Evolutionary conservation across 2,888 invertebrate genomes (phyloP).

Genomic region (Athripsodes cinereus): DNA sequence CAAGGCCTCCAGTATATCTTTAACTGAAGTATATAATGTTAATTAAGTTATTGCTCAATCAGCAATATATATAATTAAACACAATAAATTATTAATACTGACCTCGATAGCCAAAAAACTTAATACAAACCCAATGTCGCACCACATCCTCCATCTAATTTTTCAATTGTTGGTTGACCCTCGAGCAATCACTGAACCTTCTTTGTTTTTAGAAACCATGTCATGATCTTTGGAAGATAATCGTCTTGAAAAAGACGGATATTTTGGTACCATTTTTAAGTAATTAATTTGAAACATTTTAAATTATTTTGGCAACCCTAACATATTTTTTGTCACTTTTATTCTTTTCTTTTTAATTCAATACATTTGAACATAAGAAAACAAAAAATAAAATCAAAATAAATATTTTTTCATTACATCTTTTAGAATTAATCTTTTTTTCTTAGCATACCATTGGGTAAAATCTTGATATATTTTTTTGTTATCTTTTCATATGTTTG

Average conservation of each 20-base stretch:
- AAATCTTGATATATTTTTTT: slow-evolving; percentile 24
- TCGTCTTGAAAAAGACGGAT: slow-evolving; percentile 24
- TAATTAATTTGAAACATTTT: slow-evolving; percentile 8
- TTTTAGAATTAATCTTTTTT: slow-evolving; percentile 18
- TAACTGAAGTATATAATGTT: too few species aligned
- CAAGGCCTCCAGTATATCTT: too few species aligned
- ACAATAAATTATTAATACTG: too few species aligned
- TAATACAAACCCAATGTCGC: too few species aligned
- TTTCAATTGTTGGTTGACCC: too few species aligned
- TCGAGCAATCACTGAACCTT: too few species aligned
- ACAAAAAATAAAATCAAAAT: slow-evolving; percentile 21
- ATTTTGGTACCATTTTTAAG: not conserved
- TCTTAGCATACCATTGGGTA: slow-evolving; percentile 15
- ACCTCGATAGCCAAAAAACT: too few species aligned
- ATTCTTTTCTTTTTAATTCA: slow-evolving; percentile 19
- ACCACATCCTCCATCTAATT: too few species aligned
- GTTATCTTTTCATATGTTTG: slow-evolving; percentile 17
- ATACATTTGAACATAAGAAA: slow-evolving; percentile 22
- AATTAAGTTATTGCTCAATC: too few species aligned
- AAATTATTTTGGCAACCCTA: slow-evolving; percentile 19
- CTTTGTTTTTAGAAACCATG: too few species aligned
- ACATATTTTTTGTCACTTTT: slow-evolving; percentile 22
- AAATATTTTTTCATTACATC: slow-evolving; percentile 14
- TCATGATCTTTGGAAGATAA: too few species aligned
- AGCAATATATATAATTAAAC: too few species aligned